Conservation (phyloP, 2,888 invertebrate species). For the Philonicus albiceps region DNA sequence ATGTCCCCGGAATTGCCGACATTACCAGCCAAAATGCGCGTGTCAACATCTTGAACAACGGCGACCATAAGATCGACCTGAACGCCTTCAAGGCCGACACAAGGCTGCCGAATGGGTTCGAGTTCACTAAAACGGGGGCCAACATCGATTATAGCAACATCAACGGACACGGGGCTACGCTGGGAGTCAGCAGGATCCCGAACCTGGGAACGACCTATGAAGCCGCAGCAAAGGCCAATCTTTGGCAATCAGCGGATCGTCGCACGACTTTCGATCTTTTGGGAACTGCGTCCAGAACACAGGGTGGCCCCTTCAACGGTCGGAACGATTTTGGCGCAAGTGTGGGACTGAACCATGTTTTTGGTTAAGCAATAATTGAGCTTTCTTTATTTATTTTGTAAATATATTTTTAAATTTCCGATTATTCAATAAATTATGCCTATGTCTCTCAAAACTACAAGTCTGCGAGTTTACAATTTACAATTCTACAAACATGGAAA, state of each 20-base stretch:
- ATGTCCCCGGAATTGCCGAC: conserved; percentile 51
- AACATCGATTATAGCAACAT: conserved; percentile 51
- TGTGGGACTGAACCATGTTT: conserved; percentile 51
- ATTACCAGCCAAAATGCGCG: conserved; percentile 51
- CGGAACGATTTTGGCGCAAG: conserved; percentile 51
- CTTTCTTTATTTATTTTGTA: too few relatives aligned
- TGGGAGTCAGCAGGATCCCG: conserved; percentile 54
- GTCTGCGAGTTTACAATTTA: too few relatives aligned
- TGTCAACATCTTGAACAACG: conserved; percentile 52
- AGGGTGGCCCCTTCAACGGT: conserved; percentile 53
- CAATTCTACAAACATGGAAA: too few relatives aligned
- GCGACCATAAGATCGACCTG: conserved; percentile 51
- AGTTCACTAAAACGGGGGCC: neutral
- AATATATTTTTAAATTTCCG: too few relatives aligned
- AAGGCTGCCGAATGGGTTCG: conserved; percentile 51
- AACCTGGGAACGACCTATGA: conserved; percentile 54
- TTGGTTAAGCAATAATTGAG: conserved; percentile 39
- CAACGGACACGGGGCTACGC: conserved; percentile 53
- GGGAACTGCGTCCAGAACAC: conserved; percentile 53
- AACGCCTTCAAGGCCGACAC: conserved; percentile 53
- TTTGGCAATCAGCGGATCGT: conserved; percentile 53
- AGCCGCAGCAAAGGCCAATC: conserved; percentile 53
- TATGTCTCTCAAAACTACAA: too few relatives aligned
- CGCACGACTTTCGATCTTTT: conserved; percentile 53
- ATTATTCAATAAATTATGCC: too few relatives aligned